These are phyloP conservation scores for Erinaceus europaeus DNA, from an alignment of 2,113 vertebrate species.

Conservation along the genomic window DNA sequence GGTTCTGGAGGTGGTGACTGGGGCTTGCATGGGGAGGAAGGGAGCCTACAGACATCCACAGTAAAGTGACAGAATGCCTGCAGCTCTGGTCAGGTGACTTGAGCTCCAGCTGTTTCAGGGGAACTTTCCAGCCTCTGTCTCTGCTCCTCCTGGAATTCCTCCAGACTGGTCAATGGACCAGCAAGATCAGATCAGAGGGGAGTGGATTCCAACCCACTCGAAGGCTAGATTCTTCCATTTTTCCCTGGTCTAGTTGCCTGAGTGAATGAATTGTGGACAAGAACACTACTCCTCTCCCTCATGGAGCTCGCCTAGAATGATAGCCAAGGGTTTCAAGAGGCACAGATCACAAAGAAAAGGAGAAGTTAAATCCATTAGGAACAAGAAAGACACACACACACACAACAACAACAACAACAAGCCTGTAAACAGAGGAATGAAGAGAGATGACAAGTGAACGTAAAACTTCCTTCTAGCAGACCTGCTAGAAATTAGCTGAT, in stretches of 20 bases:
- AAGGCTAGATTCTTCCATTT: neutral
- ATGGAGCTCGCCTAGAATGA: constrained; percentile 25
- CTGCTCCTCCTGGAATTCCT: neutral
- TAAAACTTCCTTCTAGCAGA: neutral
- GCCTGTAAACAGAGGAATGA: neutral
- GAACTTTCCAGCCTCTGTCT: neutral
- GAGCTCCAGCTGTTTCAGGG: accelerated
- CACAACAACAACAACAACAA: neutral
- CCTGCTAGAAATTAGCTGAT: neutral
- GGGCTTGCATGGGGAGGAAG: neutral
- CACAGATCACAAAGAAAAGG: neutral
- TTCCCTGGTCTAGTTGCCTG: neutral
- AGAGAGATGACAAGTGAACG: neutral
- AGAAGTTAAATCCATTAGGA: no score
- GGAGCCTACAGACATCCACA: neutral
- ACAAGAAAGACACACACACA: neutral
- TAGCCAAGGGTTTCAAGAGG: constrained; percentile 36
- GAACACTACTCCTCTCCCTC: neutral
- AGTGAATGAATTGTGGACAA: neutral
- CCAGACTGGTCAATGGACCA: neutral
- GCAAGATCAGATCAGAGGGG: neutral
- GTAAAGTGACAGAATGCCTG: neutral
- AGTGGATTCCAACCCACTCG: neutral
- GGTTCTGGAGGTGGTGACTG: neutral
- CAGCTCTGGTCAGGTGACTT: neutral